A percentile compares a stretch with the other conserved stretches of the same genome.
phyloP scores from a whole-genome alignment of 2,797 vertebrate genomes.

The Channallabes apus region DNA sequence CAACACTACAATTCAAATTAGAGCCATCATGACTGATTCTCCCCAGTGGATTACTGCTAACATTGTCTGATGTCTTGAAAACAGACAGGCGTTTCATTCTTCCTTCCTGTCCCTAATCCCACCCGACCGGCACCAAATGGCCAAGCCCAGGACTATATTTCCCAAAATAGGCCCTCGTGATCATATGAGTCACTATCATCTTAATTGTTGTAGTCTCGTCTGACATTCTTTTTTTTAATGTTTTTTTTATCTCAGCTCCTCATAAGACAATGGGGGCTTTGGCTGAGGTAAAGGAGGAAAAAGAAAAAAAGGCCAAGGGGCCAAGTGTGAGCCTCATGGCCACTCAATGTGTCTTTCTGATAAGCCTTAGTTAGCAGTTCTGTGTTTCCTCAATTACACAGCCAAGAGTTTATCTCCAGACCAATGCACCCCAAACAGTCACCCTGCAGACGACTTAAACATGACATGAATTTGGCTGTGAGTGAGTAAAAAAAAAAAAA shows the following conservation, averaged over 20 bases:
- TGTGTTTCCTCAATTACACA: constrained; percentile 67
- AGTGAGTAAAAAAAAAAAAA: neutral
- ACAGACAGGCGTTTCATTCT: constrained; percentile 29
- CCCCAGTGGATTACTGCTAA: neutral
- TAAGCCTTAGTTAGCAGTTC: constrained; percentile 61
- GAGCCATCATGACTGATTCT: constrained; percentile 10
- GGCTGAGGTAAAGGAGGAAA: constrained; percentile 51
- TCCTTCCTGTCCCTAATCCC: constrained; percentile 31
- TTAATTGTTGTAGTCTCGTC: constrained; percentile 30
- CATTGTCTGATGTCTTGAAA: constrained; percentile 37
- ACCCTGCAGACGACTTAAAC: constrained; percentile 42
- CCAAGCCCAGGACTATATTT: constrained; percentile 19
- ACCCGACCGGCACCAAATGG: neutral
- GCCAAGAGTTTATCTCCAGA: constrained; percentile 57
- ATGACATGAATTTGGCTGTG: neutral
- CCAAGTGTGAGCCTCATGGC: constrained; percentile 40
- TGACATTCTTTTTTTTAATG: constrained; percentile 29
- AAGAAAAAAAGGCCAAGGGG: constrained; percentile 44
- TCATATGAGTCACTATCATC: constrained; percentile 31
- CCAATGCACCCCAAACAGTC: constrained; percentile 42
- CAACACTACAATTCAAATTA: constrained; percentile 32
- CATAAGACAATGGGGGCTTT: constrained; percentile 53
- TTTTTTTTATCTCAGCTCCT: constrained; percentile 57
- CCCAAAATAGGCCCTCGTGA: constrained; percentile 32
- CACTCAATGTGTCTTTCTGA: constrained; percentile 62